Conservation (phyloP, 2,888 invertebrate genomes). For the Hypsopygia costalis region DNA sequence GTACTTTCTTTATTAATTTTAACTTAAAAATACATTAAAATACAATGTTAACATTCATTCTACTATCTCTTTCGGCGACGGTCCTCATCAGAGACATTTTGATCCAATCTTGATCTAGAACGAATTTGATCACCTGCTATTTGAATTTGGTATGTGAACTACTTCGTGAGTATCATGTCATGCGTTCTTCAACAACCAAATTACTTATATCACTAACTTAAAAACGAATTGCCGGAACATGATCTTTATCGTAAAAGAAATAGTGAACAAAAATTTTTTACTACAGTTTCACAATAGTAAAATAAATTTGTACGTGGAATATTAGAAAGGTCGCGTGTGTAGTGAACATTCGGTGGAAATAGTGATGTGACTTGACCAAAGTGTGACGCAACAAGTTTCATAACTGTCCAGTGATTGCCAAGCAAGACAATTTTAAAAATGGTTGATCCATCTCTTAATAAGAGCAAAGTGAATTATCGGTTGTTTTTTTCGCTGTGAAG, state of each 20-base stretch:
- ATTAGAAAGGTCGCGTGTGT: conserved; percentile 53
- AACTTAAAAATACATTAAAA: no score
- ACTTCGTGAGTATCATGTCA: conserved; percentile 44
- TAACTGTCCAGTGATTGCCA: conserved; percentile 57
- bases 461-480: conserved; percentile 59
- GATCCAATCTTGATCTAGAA: conserved; percentile 16
- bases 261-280: conserved; percentile 11
- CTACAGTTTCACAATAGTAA: conserved; percentile 7
- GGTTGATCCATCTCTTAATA: conserved; percentile 55
- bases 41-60: no score
- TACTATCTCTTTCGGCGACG: background rate
- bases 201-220: background rate
- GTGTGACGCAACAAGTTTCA: conserved; percentile 52
- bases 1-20: no score
- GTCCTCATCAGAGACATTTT: conserved; percentile 15
- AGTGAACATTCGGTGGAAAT: conserved; percentile 36
- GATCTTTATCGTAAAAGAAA: background rate
- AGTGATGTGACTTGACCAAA: conserved; percentile 48
- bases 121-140: conserved; percentile 41
- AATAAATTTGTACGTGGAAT: conserved; percentile 18
- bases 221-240: background rate
- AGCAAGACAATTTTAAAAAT: conserved; percentile 67
- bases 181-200: conserved; percentile 15
- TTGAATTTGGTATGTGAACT: conserved; percentile 40
- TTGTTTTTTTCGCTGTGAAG: conserved; percentile 49